Base-by-base conservation (phyloP, 1,140 invertebrate species). In the Amyelois transitella region DNA sequence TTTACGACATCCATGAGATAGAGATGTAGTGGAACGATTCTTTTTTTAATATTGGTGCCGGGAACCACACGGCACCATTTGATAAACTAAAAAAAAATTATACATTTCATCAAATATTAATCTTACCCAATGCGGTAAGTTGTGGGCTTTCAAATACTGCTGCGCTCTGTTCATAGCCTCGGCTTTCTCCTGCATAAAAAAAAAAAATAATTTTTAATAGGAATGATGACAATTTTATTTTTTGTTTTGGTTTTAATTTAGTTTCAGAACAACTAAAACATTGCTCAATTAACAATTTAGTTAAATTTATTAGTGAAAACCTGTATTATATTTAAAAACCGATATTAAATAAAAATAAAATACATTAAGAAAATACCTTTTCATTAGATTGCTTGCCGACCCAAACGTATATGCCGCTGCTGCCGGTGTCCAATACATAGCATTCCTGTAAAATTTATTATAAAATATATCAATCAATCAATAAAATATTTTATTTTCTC, bases 341-440 rank as follows among this genome's bases (percentile, higher is more conserved):
- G n/a, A n/a, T n/a, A n/a, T n/a, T n/a, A n/a, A n/a, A n/a, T n/a
- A n/a, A n/a, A n/a, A n/a, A n/a, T n/a, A n/a, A n/a, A n/a, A n/a
- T n/a, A n/a, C n/a, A n/a, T n/a, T n/a, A n/a, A n/a, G n/a, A n/a
- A n/a, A n/a, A n/a, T 75, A 89, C 87, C 76, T 71, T 91, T 50
- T 90, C 89, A 17, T 93, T 95, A 18, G 94, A 94, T 20, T 92
- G 89, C 67, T 92, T 94, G n/a, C 96, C 96, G 43, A 97, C 92
- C 96, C 96, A 97, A 0, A 96, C 94, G 76, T 93, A 97, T 45
- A 97, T 91, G 18, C 94, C 94, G 64, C 94, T 93, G 90, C 90
- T 21, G 89, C 94, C 78, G 3, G 94, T 94, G 73, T 97, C 96
- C 69, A 97, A 79, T 49, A 97, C 94, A 67, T 96, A 97, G 69